These are phyloP conservation scores for Picus viridis DNA, from an alignment of 2,797 vertebrate genomes.

Conservation along the genomic window DNA sequence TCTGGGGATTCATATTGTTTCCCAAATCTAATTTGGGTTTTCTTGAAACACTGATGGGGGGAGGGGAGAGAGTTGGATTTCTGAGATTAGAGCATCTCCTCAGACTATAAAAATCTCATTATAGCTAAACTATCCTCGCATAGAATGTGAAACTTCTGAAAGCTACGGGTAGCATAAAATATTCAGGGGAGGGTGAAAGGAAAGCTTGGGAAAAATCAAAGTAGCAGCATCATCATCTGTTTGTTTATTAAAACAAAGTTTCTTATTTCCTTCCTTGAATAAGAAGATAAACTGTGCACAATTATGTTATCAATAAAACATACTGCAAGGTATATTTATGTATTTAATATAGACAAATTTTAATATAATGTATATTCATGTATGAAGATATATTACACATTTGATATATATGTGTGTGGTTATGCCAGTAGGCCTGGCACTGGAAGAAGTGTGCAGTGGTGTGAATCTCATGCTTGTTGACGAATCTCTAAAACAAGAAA, in stretches of 20 bases:
- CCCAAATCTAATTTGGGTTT: neutral
- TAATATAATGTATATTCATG: neutral
- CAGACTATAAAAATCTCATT: neutral
- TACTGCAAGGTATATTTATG: neutral
- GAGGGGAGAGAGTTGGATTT: neutral
- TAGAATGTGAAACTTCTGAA: neutral
- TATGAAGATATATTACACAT: neutral
- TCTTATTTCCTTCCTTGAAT: neutral
- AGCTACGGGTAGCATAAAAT: neutral
- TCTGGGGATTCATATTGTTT: neutral
- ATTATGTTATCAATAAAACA: neutral
- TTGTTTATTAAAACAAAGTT: slow-evolving; percentile 17
- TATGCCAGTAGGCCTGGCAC: neutral
- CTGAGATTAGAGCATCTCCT: slow-evolving; percentile 13
- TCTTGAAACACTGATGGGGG: neutral
- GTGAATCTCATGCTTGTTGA: neutral
- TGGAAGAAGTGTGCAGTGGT: neutral
- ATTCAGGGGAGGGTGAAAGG: neutral
- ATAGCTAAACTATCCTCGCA: neutral
- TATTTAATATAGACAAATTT: neutral
- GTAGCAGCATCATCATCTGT: neutral
- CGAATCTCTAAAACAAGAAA: neutral
- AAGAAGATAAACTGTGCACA: neutral
- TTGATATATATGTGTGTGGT: neutral
- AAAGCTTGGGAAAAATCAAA: neutral